Conservation (phyloP, 1,140 invertebrate species). For the Drosophila burlai region DNA sequence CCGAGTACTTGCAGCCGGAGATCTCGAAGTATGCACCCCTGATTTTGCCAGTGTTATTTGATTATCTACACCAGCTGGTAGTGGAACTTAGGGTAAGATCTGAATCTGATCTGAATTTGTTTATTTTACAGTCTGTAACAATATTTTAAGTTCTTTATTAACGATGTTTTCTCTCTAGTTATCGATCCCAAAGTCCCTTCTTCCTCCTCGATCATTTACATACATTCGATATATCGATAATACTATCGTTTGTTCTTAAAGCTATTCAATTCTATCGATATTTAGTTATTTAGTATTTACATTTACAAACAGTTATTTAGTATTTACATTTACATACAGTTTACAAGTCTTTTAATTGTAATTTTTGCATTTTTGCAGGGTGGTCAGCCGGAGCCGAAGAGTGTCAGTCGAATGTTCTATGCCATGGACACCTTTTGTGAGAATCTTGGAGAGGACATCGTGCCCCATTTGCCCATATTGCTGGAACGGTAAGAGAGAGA, state of each 20-base stretch:
- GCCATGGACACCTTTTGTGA: conserved; percentile 93
- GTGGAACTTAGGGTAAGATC: conserved; percentile 84
- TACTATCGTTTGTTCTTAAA: too few species aligned
- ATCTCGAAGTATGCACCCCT: conserved; percentile 90
- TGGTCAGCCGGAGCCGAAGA: conserved; percentile 87
- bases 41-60: conserved; percentile 91
- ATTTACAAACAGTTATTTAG: too few species aligned
- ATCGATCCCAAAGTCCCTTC: too few species aligned
- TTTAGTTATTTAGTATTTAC: too few species aligned
- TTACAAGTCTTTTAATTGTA: conserved; percentile 4
- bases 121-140: conserved; percentile 26
- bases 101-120: not conserved
- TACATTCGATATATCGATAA: too few species aligned
- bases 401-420: conserved; percentile 91
- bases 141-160: too few species aligned
- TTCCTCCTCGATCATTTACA: too few species aligned
- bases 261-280: too few species aligned
- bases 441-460: conserved; percentile 90
- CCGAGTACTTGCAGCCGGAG: conserved; percentile 91
- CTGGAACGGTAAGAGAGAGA: conserved; percentile 87
- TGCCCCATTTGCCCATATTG: conserved; percentile 90
- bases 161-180: too few species aligned
- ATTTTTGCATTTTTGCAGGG: conserved; percentile 69
- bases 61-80: conserved; percentile 88
- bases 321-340: too few species aligned